phyloP scores from a whole-genome alignment of 2,888 invertebrate genomes.

The Leucoma salicis region DNA sequence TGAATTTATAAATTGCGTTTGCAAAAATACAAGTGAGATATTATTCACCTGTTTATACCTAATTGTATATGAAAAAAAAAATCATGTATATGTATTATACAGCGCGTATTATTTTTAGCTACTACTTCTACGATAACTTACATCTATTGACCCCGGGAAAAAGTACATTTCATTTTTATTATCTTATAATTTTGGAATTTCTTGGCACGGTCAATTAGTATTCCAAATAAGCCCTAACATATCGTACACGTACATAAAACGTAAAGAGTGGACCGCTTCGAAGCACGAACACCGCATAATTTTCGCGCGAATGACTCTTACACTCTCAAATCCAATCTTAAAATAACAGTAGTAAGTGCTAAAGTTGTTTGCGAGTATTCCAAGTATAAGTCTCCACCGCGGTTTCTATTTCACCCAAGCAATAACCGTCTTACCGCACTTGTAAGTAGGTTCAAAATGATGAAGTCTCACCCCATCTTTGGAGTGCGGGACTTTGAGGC shows the following conservation, averaged over 20 bases:
- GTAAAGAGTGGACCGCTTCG: conserved; percentile 79
- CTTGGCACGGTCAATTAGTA: conserved; percentile 74
- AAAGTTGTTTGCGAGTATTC: conserved; percentile 60
- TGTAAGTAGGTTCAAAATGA: conserved; percentile 80
- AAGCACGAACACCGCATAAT: conserved; percentile 78
- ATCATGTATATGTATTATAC: no score
- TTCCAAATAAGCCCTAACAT: conserved; percentile 79
- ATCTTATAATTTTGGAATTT: conserved; percentile 47
- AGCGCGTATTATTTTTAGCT: no score
- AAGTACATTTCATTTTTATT: not conserved
- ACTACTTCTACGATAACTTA: not conserved
- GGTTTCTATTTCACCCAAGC: conserved; percentile 79
- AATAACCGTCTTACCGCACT: conserved; percentile 77
- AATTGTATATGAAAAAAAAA: no score
- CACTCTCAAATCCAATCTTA: conserved; percentile 65
- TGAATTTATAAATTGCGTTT: conserved; percentile 58
- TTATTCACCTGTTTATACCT: no score
- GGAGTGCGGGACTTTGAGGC: conserved; percentile 82
- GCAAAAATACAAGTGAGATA: conserved; percentile 37
- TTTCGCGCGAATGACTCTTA: conserved; percentile 53
- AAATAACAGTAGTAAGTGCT: conserved; percentile 58
- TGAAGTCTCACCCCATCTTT: conserved; percentile 64
- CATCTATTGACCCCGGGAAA: not conserved
- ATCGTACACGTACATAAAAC: conserved; percentile 78
- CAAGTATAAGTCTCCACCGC: conserved; percentile 64